Evolutionary conservation across 2,888 invertebrate species (phyloP), one percentile per base, ranked within the genome.

Genomic region (Ophonus ardosiacus): DNA sequence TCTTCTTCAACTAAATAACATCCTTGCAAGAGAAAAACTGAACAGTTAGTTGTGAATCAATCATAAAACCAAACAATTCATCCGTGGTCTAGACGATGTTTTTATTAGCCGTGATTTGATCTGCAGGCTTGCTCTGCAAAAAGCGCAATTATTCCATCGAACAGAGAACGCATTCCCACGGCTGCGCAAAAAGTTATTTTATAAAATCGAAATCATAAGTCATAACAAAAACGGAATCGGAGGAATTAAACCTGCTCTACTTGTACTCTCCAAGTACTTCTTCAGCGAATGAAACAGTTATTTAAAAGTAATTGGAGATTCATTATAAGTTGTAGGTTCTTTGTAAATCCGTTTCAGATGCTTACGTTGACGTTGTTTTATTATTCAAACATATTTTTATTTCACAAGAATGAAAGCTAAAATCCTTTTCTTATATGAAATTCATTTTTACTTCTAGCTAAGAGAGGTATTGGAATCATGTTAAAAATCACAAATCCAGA

Each of bases 231-330:
- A 81, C 38, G 15, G 61, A 1, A 63, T 81, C 21, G 76, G 6
- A 31, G 31, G 31, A 31, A 10, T n/a, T 90, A 89, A 90, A 91
- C 91, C 89, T 89, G 91, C 90, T 89, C 89, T 90, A 91, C 91
- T 91, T 90, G 91, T 91, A 91, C 91, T 91, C 4, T 5, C 31
- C 31, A 6, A 31, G 31, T 31, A 31, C 4, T 31, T 31, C 31
- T 31, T 31, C 31, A 31, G 31, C 31, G 31, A 31, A 5, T 31
- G 31, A 31, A 31, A 31, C 31, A 31, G 31, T 31, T 24, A 24
- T 24, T 31, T 31, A 31, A 4, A 31, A 31, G 31, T 31, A 31
- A 31, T 31, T 31, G 31, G 6, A 0, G 6, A 4, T 31, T 31
- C 5, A 31, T 31, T 31, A 31, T 5, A 31, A 31, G 5, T 31